These are phyloP conservation scores for Mimachlamys varia DNA, from an alignment of 2,888 invertebrate genomes.

Conservation along the genomic window DNA sequence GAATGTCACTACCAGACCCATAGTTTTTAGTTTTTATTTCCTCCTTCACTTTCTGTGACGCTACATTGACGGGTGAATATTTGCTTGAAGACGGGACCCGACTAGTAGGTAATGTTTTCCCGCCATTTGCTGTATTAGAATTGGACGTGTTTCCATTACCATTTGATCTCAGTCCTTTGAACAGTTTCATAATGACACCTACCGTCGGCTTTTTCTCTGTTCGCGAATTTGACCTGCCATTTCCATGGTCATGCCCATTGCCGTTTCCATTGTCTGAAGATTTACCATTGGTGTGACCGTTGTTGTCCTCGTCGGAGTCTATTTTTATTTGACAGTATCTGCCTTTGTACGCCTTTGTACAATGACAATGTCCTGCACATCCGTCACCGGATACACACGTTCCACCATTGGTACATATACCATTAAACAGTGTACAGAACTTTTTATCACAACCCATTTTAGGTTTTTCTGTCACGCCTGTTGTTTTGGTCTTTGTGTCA, in stretches of 20 bases:
- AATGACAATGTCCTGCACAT: background rate
- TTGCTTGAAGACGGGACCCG: background rate
- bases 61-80: background rate
- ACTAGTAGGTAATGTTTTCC: background rate
- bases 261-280: background rate
- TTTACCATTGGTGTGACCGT: background rate
- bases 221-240: background rate
- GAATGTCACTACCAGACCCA: background rate
- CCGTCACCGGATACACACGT: background rate
- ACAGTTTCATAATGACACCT: slow-evolving; percentile 4
- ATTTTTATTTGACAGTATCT: background rate
- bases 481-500: background rate
- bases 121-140: background rate
- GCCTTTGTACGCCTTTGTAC: background rate
- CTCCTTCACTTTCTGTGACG: background rate
- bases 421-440: background rate
- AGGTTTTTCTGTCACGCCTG: background rate
- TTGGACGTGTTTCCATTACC: background rate
- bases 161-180: background rate
- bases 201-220: background rate
- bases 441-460: background rate
- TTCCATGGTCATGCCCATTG: background rate
- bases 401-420: background rate
- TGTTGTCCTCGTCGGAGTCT: background rate
- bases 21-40: background rate